A percentile compares a stretch with the other conserved stretches of the same genome.
These are phyloP conservation scores for Martes martes DNA, from an alignment of 2,113 vertebrate genomes.

Conservation along the genomic window DNA sequence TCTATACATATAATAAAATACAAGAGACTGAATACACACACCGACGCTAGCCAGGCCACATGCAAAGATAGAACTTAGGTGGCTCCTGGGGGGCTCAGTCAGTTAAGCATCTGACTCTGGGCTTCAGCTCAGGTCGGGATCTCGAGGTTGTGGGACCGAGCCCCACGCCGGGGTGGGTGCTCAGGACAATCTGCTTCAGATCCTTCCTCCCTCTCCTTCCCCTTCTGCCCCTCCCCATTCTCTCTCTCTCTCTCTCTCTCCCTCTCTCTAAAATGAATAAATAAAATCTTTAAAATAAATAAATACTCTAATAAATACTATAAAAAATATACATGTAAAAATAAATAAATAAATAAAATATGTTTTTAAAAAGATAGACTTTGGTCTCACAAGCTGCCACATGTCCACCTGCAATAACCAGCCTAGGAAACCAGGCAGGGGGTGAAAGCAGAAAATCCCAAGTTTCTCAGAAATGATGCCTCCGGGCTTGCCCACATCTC, in stretches of 20 bases:
- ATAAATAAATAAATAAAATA: background rate
- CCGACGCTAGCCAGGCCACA: background rate
- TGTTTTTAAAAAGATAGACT: background rate
- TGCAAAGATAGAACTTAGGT: background rate
- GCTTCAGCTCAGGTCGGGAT: background rate
- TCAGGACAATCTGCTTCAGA: background rate
- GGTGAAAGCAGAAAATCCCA: background rate
- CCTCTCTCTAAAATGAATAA: background rate
- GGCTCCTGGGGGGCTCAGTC: background rate
- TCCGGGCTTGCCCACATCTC: background rate
- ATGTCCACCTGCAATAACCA: background rate
- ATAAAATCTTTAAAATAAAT: background rate
- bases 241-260: no score
- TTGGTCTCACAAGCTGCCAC: background rate
- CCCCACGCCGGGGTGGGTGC: background rate
- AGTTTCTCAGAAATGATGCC: background rate
- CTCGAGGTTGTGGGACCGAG: background rate
- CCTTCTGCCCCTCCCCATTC: background rate
- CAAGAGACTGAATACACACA: background rate
- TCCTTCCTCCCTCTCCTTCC: background rate
- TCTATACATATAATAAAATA: background rate
- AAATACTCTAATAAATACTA: background rate
- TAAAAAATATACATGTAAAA: background rate
- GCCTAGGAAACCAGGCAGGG: background rate
- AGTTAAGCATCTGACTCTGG: background rate